phyloP scores from a whole-genome alignment of 2,888 invertebrate genomes.

The Yponomeuta malinellus region DNA sequence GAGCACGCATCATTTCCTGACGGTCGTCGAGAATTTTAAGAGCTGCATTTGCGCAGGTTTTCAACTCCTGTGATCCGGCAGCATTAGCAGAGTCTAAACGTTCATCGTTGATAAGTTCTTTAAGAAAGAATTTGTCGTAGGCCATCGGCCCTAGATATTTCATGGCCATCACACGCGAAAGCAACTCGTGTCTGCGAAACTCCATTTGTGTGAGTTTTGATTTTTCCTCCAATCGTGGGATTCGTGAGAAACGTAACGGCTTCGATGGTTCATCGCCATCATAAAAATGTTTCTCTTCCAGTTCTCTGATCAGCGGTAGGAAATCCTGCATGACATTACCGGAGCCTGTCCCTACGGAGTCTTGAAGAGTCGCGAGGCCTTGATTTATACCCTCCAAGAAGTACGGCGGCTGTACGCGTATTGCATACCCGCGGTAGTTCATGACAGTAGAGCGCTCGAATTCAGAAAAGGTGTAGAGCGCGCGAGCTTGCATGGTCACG shows the following conservation, averaged over 20 bases:
- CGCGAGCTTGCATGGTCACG: slow-evolving; percentile 61
- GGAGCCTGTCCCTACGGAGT: slow-evolving; percentile 61
- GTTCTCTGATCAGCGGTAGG: slow-evolving; percentile 54
- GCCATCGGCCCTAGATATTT: slow-evolving; percentile 70
- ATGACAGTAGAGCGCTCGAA: slow-evolving; percentile 64
- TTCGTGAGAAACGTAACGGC: slow-evolving; percentile 48
- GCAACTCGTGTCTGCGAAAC: slow-evolving; percentile 50
- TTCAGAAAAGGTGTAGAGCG: slow-evolving; percentile 67
- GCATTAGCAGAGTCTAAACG: slow-evolving; percentile 56
- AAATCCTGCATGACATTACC: slow-evolving; percentile 63
- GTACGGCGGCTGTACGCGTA: slow-evolving; percentile 58
- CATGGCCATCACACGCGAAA: slow-evolving; percentile 63
- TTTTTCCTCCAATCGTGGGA: slow-evolving; percentile 46
- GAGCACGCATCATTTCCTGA: slow-evolving; percentile 62
- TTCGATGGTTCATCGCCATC: slow-evolving; percentile 38
- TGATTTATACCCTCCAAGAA: slow-evolving; percentile 67
- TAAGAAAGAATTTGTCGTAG: slow-evolving; percentile 64
- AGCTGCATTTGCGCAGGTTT: slow-evolving; percentile 44
- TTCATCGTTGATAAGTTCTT: slow-evolving; percentile 48
- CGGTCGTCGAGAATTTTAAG: slow-evolving; percentile 52
- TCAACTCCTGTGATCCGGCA: slow-evolving; percentile 45
- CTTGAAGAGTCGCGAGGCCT: slow-evolving; percentile 64
- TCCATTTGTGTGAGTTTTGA: slow-evolving; percentile 60
- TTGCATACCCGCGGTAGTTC: slow-evolving; percentile 53
- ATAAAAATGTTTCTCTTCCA: slow-evolving; percentile 29